Base-by-base conservation (phyloP, 53 echinoderm and acorn worm species). In the Antedon mediterranea region DNA sequence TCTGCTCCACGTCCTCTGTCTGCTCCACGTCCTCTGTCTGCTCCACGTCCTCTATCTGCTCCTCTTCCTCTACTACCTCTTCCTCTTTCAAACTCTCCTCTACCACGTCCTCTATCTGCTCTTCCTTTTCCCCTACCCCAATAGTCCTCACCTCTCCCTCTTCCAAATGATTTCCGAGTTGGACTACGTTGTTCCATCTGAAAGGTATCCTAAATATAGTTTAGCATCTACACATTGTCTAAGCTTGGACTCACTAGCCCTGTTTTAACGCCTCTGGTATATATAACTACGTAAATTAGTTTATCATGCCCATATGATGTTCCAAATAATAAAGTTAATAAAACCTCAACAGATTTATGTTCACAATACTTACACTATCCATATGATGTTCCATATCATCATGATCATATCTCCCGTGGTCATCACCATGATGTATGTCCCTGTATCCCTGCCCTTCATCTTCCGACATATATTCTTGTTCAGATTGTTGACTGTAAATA, bases 361-460 rank as follows among this genome's bases (percentile, higher is more conserved):
- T 76, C 76, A n/a, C n/a, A 34, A 28, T 71, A 78, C 70, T 26
- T 44, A 44, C 78, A 78, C 70, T 28, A 78, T 78, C 78, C 28
- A 44, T 30, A 28, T 32, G 29, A 26, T 31, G 28, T 6, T 33
- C 78, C 18, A 44, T 30, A 27, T 77, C 77, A 77, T 77, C 77
- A 26, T 77, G 34, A 4, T 77, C 77, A 77, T 29, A 29, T 5
- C 37, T 37, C 33, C 34, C 23, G 3, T 34, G 34, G 34, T 77
- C 34, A 26, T 13, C 26, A 79, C 44, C 57, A n/a, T 72, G 34
- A 72, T 71, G 28, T 33, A 34, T 72, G n/a, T 33, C 73, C 74
- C 31, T 29, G 28, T 31, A 76, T 34, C 76, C 34, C 32, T 57
- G 72, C 74, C 72, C 72, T 77, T 77, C 29, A 33, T 79, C 81